Percentiles rank a stretch among this genome's conserved stretches.
Conservation (phyloP, 2,113 vertebrate genomes). For the Turdus rufiventris region DNA sequence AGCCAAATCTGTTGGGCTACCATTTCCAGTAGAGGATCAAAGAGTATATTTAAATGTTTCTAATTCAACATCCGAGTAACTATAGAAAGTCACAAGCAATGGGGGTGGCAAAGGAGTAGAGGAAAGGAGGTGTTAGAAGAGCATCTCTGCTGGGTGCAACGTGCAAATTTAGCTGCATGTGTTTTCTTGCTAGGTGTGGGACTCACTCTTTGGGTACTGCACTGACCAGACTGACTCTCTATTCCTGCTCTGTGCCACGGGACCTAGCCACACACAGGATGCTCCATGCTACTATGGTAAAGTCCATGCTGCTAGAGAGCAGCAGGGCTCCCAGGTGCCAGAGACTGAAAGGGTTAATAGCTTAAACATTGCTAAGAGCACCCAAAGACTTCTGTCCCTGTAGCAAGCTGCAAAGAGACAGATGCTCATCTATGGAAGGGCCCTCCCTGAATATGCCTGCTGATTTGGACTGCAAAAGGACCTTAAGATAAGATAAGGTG, state of each 20-base stretch:
- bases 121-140: background rate
- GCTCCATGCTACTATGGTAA: fast-evolving
- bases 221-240: background rate
- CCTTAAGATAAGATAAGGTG: background rate
- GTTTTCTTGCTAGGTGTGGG: fast-evolving
- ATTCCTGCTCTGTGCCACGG: fast-evolving
- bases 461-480: background rate
- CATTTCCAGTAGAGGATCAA: background rate
- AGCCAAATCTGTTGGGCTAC: background rate
- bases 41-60: background rate
- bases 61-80: background rate
- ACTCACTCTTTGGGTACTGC: background rate
- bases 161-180: background rate
- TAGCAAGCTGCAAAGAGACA: background rate
- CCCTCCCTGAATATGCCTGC: background rate
- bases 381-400: background rate
- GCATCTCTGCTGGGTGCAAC: fast-evolving
- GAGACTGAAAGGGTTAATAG: background rate
- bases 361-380: background rate
- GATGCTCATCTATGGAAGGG: fast-evolving
- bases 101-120: background rate
- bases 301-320: background rate
- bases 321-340: background rate
- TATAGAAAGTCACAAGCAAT: background rate
- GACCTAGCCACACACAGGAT: background rate